A percentile compares a stretch with the other conserved stretches of the same genome.
Evolutionary conservation across 2,888 invertebrate genomes (phyloP).

Genomic region (Orthonychiurus folsomi): DNA sequence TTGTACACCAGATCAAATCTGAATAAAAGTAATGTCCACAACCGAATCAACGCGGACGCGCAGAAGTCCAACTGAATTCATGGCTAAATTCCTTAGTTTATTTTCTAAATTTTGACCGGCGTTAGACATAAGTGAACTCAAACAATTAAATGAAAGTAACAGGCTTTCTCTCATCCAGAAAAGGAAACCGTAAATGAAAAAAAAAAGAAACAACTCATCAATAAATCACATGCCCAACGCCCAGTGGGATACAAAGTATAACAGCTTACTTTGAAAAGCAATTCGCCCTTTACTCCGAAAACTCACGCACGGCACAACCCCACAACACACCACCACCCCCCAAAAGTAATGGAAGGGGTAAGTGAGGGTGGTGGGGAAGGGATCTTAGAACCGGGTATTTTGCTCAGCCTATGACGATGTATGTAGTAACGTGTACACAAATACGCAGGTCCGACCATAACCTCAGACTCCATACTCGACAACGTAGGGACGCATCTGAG

Average conservation of each 20-base stretch:
- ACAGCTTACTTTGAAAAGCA: not conserved
- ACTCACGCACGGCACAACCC: too few relatives aligned
- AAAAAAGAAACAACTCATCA: not conserved
- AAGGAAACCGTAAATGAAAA: not conserved
- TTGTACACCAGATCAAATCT: too few relatives aligned
- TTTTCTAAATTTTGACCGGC: too few relatives aligned
- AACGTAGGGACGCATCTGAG: too few relatives aligned
- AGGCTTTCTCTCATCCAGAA: not conserved
- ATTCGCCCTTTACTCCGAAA: not conserved
- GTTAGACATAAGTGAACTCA: too few relatives aligned
- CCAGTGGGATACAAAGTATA: not conserved
- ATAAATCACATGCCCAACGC: not conserved
- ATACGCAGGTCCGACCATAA: conserved; percentile 10
- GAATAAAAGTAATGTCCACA: too few relatives aligned
- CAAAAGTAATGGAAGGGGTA: not conserved
- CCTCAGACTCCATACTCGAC: conserved; percentile 17
- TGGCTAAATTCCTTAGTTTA: too few relatives aligned
- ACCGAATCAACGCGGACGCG: too few relatives aligned
- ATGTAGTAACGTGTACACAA: not conserved
- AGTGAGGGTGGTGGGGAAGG: not conserved
- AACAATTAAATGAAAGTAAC: too few relatives aligned
- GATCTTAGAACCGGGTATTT: not conserved
- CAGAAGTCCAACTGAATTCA: too few relatives aligned
- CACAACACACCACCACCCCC: too few relatives aligned
- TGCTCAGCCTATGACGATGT: not conserved